phyloP scores from a whole-genome alignment of 2,797 vertebrate genomes.

The Telmatherina bonti region DNA sequence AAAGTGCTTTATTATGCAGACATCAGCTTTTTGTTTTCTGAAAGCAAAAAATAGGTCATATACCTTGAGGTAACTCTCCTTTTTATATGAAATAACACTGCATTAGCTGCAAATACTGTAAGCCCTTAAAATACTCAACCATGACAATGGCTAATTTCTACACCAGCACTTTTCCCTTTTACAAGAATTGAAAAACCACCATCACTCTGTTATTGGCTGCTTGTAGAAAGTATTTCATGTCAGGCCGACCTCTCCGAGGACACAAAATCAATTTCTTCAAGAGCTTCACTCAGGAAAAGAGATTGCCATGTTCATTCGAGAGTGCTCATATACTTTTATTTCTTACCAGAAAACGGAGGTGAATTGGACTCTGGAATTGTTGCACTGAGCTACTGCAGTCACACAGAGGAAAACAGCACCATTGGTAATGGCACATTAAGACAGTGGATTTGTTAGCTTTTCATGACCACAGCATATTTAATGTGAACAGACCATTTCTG shows the following conservation, averaged over 20 bases:
- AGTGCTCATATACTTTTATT: slow-evolving; percentile 9
- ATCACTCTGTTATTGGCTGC: slow-evolving; percentile 7
- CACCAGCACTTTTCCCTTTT: neutral
- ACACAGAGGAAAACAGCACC: slow-evolving; percentile 5
- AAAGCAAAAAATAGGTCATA: neutral
- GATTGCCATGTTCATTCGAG: slow-evolving; percentile 12
- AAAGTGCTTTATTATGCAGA: neutral
- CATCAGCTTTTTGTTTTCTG: neutral
- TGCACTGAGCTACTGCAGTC: slow-evolving; percentile 8
- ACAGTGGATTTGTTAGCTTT: neutral
- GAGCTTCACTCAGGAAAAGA: slow-evolving; percentile 19
- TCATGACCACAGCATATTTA: slow-evolving; percentile 23
- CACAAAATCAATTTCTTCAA: slow-evolving; percentile 33
- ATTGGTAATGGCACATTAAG: neutral
- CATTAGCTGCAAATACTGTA: neutral
- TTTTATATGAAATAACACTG: neutral
- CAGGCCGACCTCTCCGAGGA: slow-evolving; percentile 12
- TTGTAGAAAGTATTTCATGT: neutral
- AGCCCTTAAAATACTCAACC: slow-evolving; percentile 11
- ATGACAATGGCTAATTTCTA: neutral
- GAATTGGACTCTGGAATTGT: slow-evolving; percentile 9
- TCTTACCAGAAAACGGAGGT: slow-evolving; percentile 2
- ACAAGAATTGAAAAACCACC: slow-evolving; percentile 20
- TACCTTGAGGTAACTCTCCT: neutral
- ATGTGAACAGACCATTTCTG: slow-evolving; percentile 28